Conservation (phyloP, 2,888 invertebrate genomes). For the Gortyna flavago region DNA sequence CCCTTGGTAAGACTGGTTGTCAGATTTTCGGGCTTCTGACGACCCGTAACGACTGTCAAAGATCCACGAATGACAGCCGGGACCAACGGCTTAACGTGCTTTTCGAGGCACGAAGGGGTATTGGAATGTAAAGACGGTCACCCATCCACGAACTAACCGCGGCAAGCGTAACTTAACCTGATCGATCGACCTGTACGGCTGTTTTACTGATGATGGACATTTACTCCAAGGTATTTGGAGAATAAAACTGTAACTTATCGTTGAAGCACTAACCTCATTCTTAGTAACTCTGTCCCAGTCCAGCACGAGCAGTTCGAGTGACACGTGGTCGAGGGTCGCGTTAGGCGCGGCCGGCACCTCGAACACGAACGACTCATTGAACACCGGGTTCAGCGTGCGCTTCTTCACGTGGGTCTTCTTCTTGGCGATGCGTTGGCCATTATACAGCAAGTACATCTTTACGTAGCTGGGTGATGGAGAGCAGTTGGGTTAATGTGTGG, state of each 20-base stretch:
- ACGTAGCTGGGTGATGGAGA: constrained; percentile 90
- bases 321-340: constrained; percentile 95
- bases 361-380: constrained; percentile 99
- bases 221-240: not conserved
- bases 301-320: constrained; percentile 96
- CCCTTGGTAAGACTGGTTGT: too few relatives aligned
- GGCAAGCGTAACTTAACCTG: too few relatives aligned
- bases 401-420: constrained; percentile 99
- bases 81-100: too few relatives aligned
- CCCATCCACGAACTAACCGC: too few relatives aligned
- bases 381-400: constrained; percentile 98
- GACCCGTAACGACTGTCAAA: too few relatives aligned
- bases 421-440: constrained; percentile 99
- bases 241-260: not conserved
- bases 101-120: too few relatives aligned
- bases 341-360: constrained; percentile 95
- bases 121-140: too few relatives aligned
- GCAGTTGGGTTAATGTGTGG: too few relatives aligned
- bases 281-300: constrained; percentile 99
- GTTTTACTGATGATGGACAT: not conserved
- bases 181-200: too few relatives aligned
- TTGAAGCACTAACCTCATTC: constrained; percentile 93
- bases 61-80: too few relatives aligned
- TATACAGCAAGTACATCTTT: constrained; percentile 98
- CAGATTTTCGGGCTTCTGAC: too few relatives aligned